Conservation (phyloP, 2,797 vertebrate species). For the Microtus californicus region DNA sequence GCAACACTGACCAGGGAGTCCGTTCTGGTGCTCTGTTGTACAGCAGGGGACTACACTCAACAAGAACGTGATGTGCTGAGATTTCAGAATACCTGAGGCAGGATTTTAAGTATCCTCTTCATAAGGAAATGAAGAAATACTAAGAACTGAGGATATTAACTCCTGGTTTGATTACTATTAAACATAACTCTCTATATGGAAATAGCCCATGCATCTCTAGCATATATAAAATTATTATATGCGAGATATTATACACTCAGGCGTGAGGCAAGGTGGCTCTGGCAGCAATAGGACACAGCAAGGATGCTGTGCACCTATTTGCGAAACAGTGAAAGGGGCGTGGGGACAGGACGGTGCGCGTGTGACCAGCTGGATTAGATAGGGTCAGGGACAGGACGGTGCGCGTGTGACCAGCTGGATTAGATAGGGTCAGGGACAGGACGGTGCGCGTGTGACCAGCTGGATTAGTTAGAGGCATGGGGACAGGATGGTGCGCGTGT, state of each 20-base stretch:
- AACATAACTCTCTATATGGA: background rate
- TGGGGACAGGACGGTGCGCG: background rate
- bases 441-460: rapidly evolving
- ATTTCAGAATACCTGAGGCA: background rate
- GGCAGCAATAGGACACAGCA: background rate
- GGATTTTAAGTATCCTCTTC: background rate
- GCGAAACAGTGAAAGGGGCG: background rate
- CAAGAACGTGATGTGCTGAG: background rate
- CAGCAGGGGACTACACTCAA: too few relatives aligned
- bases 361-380: background rate
- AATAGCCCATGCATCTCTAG: background rate
- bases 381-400: background rate
- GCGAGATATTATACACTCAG: background rate
- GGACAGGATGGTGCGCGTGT: background rate
- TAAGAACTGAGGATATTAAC: too few relatives aligned
- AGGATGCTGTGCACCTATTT: background rate
- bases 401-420: background rate
- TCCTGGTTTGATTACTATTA: background rate
- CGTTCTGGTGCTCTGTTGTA: background rate
- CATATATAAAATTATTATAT: background rate
- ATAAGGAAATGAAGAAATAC: background rate
- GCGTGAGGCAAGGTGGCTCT: background rate
- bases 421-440: background rate
- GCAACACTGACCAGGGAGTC: too few relatives aligned
- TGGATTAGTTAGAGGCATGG: too few relatives aligned